Evolutionary conservation across 2,888 invertebrate species (phyloP).

Genomic region (Ectobius pallidus): DNA sequence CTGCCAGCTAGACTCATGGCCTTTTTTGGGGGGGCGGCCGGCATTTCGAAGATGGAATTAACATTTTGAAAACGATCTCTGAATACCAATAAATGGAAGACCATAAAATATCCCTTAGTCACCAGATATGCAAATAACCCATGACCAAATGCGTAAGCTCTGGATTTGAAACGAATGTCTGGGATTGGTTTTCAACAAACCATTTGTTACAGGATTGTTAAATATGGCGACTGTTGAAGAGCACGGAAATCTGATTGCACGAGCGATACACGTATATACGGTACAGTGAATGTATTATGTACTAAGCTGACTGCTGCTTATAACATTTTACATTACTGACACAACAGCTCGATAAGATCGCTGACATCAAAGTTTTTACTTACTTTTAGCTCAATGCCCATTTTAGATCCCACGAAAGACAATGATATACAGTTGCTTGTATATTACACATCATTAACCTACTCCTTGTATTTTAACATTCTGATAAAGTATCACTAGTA

Average conservation of each 20-base stretch:
- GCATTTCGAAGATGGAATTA: slow-evolving; percentile 9
- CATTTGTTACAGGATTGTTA: not conserved
- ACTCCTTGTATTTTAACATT: too few species aligned
- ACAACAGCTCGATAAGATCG: too few species aligned
- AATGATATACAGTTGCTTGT: too few species aligned
- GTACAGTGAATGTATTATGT: too few species aligned
- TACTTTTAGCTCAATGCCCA: too few species aligned
- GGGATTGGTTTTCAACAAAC: not conserved
- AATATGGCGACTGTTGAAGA: not conserved
- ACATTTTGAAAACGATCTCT: slow-evolving; percentile 1
- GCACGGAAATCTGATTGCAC: not conserved
- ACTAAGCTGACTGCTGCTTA: too few species aligned
- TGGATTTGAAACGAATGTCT: not conserved
- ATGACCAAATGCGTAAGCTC: not conserved
- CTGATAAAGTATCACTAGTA: too few species aligned
- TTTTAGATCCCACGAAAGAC: too few species aligned
- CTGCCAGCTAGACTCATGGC: not conserved
- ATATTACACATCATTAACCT: too few species aligned
- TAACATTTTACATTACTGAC: too few species aligned
- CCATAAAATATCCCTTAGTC: not conserved
- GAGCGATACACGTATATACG: not conserved
- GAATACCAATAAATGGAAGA: not conserved
- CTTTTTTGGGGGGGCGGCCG: slow-evolving; percentile 3
- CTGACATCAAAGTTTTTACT: too few species aligned
- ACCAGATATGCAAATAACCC: not conserved